Percentiles rank a stretch among this genome's conserved stretches.
Evolutionary conservation across 2,888 invertebrate species (phyloP).

Genomic region (Drosophila anomalata): DNA sequence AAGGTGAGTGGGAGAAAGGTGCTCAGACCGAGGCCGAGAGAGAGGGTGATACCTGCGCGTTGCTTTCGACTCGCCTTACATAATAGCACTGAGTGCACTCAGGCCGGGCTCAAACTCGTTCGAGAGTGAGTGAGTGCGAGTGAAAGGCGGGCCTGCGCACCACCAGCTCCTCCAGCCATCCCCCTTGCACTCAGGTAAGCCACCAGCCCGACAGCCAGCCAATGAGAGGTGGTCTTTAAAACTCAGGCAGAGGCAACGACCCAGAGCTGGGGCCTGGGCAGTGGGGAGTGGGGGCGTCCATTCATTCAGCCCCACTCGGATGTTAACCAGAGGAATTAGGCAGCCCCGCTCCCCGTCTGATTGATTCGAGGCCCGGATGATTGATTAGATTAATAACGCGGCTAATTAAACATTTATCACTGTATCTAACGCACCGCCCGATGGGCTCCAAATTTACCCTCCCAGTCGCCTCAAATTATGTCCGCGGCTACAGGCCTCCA

Average conservation of each 20-base stretch:
- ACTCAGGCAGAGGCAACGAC: constrained; percentile 44
- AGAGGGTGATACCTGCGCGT: constrained; percentile 12
- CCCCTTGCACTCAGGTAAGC: constrained; percentile 20
- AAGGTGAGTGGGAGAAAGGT: neutral
- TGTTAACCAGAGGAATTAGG: constrained; percentile 4
- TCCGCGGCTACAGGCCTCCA: constrained; percentile 39
- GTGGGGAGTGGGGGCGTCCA: neutral
- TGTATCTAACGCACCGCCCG: constrained; percentile 52
- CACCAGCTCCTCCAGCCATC: constrained; percentile 36
- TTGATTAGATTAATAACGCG: constrained; percentile 80
- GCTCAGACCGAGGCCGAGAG: neutral
- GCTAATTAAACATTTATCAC: constrained; percentile 80
- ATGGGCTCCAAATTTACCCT: constrained; percentile 44
- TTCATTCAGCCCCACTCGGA: constrained; percentile 4
- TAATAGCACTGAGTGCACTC: constrained; percentile 55
- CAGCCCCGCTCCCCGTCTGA: constrained; percentile 23
- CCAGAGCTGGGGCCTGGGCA: constrained; percentile 8
- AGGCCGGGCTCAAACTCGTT: constrained; percentile 54
- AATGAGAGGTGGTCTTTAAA: constrained; percentile 31
- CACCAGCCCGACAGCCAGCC: constrained; percentile 19
- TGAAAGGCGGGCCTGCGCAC: constrained; percentile 60
- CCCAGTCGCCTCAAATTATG: constrained; percentile 53
- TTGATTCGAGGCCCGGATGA: constrained; percentile 59
- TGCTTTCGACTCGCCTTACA: constrained; percentile 55
- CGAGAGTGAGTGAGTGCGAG: constrained; percentile 45